These are phyloP conservation scores for Tachina grossa DNA, from an alignment of 2,888 invertebrate genomes.

Conservation along the genomic window DNA sequence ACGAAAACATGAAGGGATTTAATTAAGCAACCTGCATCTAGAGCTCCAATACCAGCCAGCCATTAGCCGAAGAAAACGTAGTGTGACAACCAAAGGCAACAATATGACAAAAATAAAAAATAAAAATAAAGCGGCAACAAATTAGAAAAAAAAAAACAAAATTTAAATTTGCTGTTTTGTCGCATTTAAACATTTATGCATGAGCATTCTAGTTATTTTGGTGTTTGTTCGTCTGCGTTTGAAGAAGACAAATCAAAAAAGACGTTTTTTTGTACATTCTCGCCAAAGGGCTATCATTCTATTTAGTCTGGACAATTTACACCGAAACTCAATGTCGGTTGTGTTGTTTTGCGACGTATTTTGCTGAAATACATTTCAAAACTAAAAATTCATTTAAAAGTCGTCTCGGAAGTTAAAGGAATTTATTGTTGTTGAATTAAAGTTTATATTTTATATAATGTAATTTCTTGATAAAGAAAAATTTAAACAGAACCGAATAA, in stretches of 20 bases:
- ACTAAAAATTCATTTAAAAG: slow-evolving; percentile 49
- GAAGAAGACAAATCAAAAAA: slow-evolving; percentile 27
- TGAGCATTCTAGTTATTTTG: not conserved
- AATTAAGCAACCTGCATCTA: slow-evolving; percentile 49
- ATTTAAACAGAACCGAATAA: no score
- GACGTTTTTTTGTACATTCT: slow-evolving; percentile 6
- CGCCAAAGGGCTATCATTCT: slow-evolving; percentile 50
- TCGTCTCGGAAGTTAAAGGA: slow-evolving; percentile 36
- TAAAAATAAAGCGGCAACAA: not conserved
- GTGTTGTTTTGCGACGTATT: slow-evolving; percentile 23
- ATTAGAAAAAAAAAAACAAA: slow-evolving; percentile 36
- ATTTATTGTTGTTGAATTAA: slow-evolving; percentile 6
- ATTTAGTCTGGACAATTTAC: slow-evolving; percentile 65
- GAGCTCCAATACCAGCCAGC: not conserved
- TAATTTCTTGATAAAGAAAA: no score
- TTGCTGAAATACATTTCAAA: slow-evolving; percentile 45
- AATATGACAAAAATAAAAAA: not conserved
- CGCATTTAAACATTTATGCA: slow-evolving; percentile 52
- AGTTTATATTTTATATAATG: no score
- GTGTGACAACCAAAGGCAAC: not conserved
- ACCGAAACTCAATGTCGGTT: slow-evolving; percentile 47
- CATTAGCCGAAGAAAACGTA: slow-evolving; percentile 14
- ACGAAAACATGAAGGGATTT: slow-evolving; percentile 42
- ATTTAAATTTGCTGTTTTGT: slow-evolving; percentile 56
- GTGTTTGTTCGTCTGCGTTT: slow-evolving; percentile 20